These are phyloP conservation scores for Drosophila cognata DNA, from an alignment of 2,888 invertebrate species.

Conservation along the genomic window DNA sequence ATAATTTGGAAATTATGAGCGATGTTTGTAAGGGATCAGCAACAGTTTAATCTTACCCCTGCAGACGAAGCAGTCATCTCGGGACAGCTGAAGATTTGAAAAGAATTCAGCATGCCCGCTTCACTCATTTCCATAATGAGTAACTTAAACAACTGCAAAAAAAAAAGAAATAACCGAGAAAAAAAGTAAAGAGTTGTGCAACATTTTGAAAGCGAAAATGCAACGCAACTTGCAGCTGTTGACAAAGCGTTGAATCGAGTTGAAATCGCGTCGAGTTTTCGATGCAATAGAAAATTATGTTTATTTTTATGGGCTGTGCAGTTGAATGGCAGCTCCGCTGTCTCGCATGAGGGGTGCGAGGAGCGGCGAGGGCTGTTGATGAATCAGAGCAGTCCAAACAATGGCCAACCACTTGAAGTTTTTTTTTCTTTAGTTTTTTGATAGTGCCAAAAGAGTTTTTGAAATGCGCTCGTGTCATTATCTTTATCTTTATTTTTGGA, in stretches of 20 bases:
- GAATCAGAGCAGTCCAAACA: slow-evolving; percentile 59
- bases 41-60: background rate
- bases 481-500: slow-evolving; percentile 37
- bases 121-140: slow-evolving; percentile 32
- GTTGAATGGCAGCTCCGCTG: slow-evolving; percentile 19
- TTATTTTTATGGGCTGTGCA: slow-evolving; percentile 49
- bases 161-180: background rate
- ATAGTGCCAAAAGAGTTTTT: slow-evolving; percentile 45
- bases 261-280: slow-evolving; percentile 38
- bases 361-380: slow-evolving; percentile 28
- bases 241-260: slow-evolving; percentile 55
- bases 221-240: slow-evolving; percentile 61
- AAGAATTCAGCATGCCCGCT: background rate
- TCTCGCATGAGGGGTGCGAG: background rate
- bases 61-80: background rate
- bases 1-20: background rate
- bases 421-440: slow-evolving; percentile 9
- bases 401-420: slow-evolving; percentile 39
- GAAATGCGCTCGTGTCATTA: slow-evolving; percentile 51
- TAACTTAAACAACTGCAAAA: slow-evolving; percentile 39
- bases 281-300: slow-evolving; percentile 65
- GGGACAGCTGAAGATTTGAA: background rate
- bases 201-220: slow-evolving; percentile 59
- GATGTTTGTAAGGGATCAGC: background rate
- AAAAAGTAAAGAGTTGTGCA: slow-evolving; percentile 42